Evolutionary conservation across 2,113 vertebrate species (phyloP).

Genomic region (Neolamprologus devosi): DNA sequence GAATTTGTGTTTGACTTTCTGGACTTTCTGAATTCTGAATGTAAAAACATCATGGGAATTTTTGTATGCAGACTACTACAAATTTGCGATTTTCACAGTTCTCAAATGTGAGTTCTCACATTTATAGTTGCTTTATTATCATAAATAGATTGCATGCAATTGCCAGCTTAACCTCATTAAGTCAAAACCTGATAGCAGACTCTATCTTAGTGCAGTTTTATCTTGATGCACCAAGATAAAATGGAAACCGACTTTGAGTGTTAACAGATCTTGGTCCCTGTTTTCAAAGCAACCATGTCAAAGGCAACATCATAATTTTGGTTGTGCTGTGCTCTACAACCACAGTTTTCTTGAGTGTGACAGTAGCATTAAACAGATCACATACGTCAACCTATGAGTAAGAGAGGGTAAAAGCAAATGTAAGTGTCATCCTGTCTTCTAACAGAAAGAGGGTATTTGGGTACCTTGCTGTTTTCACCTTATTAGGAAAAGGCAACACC

Average conservation of each 20-base stretch:
- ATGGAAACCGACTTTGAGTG: not conserved
- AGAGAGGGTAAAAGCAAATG: not conserved
- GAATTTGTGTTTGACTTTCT: not conserved
- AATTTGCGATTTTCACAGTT: rapidly evolving
- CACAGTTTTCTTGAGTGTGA: not conserved
- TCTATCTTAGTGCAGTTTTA: not conserved
- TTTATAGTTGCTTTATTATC: not conserved
- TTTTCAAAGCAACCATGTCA: not conserved
- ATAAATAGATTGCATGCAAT: not conserved
- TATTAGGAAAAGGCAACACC: not conserved
- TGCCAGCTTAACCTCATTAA: not conserved
- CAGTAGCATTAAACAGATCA: not conserved
- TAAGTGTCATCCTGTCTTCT: not conserved
- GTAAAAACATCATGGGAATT: not conserved
- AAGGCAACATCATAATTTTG: not conserved
- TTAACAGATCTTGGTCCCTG: not conserved
- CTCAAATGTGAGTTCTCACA: not conserved
- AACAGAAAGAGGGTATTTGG: not conserved
- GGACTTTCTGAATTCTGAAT: not conserved
- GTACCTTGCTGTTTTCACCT: not conserved
- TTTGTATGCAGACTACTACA: not conserved
- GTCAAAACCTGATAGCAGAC: not conserved
- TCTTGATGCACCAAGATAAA: not conserved
- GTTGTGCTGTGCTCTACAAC: not conserved
- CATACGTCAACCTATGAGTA: not conserved